Percentiles rank a stretch among this genome's conserved stretches.
Evolutionary conservation across 1,140 invertebrate species (phyloP).

Genomic region (Plutomurus gul): DNA sequence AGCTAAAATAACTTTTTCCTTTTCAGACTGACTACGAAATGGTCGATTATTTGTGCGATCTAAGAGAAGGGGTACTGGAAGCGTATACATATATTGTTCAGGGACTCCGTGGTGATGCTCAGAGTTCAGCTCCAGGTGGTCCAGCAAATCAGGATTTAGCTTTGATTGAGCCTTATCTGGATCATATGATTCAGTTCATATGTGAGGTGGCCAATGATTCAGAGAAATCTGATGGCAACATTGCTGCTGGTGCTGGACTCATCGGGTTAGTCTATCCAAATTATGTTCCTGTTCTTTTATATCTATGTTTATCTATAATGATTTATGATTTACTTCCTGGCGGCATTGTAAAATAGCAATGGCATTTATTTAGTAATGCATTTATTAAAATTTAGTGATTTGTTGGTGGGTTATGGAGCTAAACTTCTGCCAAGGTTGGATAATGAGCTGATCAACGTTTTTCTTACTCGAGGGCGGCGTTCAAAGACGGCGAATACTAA

Average conservation of each 20-base stretch:
- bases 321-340: too few species aligned
- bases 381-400: constrained; percentile 66
- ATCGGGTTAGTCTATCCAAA: constrained; percentile 67
- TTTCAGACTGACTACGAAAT: constrained; percentile 84
- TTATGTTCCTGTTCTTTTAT: neutral
- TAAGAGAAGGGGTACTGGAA: constrained; percentile 93
- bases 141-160: constrained; percentile 69
- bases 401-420: constrained; percentile 86
- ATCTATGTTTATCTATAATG: too few species aligned
- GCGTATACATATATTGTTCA: constrained; percentile 97
- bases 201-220: constrained; percentile 73
- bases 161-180: constrained; percentile 81
- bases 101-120: constrained; percentile 82
- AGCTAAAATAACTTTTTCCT: neutral
- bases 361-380: neutral
- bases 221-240: constrained; percentile 82
- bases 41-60: constrained; percentile 91
- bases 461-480: constrained; percentile 81
- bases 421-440: constrained; percentile 83
- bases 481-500: constrained; percentile 85
- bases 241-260: constrained; percentile 83
- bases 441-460: constrained; percentile 76
- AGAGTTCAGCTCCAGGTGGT: constrained; percentile 59
- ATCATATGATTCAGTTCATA: constrained; percentile 89
- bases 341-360: neutral